Conservation (phyloP, 2,113 vertebrate species). For the Gasterosteus nipponicus region DNA sequence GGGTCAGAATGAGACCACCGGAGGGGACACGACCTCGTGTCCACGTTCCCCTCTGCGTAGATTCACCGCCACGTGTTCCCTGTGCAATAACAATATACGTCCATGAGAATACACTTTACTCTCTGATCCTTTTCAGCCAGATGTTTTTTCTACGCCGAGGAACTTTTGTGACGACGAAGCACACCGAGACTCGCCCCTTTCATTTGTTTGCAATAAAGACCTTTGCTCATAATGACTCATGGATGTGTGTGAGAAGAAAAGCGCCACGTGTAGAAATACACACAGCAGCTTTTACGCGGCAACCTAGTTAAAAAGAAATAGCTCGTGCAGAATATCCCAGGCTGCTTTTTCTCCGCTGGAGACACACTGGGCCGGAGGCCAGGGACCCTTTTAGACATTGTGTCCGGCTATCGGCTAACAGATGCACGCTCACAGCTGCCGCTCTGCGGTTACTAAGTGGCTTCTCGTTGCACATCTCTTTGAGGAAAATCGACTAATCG, state of each 20-base stretch:
- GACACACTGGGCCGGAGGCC: too few relatives aligned
- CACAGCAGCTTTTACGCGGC: neutral
- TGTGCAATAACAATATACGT: conserved; percentile 24
- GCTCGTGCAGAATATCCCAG: neutral
- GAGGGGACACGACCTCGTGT: conserved; percentile 93
- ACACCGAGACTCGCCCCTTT: neutral
- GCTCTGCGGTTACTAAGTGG: neutral
- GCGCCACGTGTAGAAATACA: neutral
- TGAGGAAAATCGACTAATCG: neutral
- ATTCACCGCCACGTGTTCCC: conserved; percentile 23
- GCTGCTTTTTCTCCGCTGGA: too few relatives aligned
- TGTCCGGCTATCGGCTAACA: too few relatives aligned
- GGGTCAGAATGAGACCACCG: conserved; percentile 88
- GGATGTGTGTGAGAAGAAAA: neutral
- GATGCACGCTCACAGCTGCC: neutral
- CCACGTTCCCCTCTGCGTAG: conserved; percentile 87
- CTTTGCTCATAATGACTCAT: conserved; percentile 8
- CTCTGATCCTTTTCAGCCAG: conserved; percentile 17
- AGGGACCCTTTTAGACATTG: too few relatives aligned
- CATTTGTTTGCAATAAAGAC: conserved; percentile 46
- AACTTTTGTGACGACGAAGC: neutral
- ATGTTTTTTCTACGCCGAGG: conserved; percentile 24
- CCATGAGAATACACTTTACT: conserved; percentile 9
- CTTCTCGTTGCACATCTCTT: neutral
- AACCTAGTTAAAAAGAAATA: neutral